A percentile compares a stretch with the other conserved stretches of the same genome.
phyloP scores from a whole-genome alignment of 1,140 invertebrate species.

The Drosophila repleta region DNA sequence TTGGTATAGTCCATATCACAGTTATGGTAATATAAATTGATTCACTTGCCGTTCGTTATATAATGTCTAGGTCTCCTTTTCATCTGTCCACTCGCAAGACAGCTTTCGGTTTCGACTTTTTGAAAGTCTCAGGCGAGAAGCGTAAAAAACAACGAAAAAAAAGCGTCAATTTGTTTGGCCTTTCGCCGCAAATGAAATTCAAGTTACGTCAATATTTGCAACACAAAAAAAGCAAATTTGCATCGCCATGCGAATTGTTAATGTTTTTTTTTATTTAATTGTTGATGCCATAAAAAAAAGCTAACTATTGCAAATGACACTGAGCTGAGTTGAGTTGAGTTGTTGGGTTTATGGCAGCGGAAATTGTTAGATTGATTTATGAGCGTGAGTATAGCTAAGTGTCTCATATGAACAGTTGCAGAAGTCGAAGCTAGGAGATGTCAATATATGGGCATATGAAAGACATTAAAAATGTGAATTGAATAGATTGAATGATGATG shows the following conservation, averaged over 20 bases:
- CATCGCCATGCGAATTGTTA: slow-evolving; percentile 61
- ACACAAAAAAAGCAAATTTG: slow-evolving; percentile 54
- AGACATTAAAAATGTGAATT: too few species aligned
- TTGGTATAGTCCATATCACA: too few species aligned
- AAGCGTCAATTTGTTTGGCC: slow-evolving; percentile 34
- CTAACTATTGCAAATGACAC: slow-evolving; percentile 35
- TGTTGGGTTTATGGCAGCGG: slow-evolving; percentile 5
- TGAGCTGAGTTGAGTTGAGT: background rate
- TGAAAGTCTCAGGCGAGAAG: slow-evolving; percentile 47
- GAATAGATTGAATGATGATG: too few species aligned
- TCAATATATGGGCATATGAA: background rate
- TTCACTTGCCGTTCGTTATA: background rate
- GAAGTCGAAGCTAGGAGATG: background rate
- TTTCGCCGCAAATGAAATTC: slow-evolving; percentile 62
- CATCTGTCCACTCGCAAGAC: slow-evolving; percentile 27
- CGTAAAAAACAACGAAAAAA: slow-evolving; percentile 7
- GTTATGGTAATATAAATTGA: background rate
- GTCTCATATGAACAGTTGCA: background rate
- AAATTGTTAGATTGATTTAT: background rate
- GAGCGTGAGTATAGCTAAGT: background rate
- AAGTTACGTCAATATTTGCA: slow-evolving; percentile 61
- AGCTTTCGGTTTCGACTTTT: slow-evolving; percentile 61
- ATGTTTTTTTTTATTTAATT: slow-evolving; percentile 65
- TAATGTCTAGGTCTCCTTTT: slow-evolving; percentile 13
- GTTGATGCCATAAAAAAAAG: slow-evolving; percentile 47